Evolutionary conservation across 2,888 invertebrate species (phyloP).

Genomic region (Polymixis lichenea): DNA sequence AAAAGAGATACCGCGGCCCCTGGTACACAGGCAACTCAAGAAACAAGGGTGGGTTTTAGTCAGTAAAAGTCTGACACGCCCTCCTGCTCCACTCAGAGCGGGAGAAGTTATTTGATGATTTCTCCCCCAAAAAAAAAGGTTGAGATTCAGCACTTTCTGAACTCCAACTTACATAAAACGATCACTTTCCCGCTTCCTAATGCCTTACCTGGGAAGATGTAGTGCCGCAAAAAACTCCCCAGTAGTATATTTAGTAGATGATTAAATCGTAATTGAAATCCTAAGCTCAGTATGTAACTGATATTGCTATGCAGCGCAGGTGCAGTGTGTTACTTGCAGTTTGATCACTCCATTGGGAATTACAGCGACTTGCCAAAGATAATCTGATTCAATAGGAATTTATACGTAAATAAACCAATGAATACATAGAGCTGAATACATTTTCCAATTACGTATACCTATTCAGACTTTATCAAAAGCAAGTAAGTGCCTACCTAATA

Average conservation of each 20-base stretch:
- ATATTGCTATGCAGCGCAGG: background rate
- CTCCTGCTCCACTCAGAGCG: too few species aligned
- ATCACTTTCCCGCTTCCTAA: background rate
- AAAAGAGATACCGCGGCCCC: too few species aligned
- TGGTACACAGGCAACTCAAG: too few species aligned
- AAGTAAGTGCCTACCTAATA: slow-evolving; percentile 2
- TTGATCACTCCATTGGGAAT: slow-evolving; percentile 22
- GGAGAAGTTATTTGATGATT: too few species aligned
- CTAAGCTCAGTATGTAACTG: background rate
- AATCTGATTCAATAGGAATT: background rate
- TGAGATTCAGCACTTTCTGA: background rate
- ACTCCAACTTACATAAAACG: background rate
- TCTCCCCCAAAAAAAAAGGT: too few species aligned
- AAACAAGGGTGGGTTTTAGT: too few species aligned
- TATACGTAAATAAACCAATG: slow-evolving; percentile 12
- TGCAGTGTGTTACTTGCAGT: background rate
- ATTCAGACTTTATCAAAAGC: slow-evolving; percentile 13
- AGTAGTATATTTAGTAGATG: background rate
- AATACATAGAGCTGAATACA: slow-evolving; percentile 6
- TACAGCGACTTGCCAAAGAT: slow-evolving; percentile 13
- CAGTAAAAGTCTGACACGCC: too few species aligned
- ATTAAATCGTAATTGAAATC: background rate
- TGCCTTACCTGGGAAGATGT: background rate
- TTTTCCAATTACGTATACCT: slow-evolving; percentile 17
- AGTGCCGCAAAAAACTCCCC: background rate